These are phyloP conservation scores for Glossosoma conforme DNA, from an alignment of 1,140 invertebrate species.

Conservation along the genomic window DNA sequence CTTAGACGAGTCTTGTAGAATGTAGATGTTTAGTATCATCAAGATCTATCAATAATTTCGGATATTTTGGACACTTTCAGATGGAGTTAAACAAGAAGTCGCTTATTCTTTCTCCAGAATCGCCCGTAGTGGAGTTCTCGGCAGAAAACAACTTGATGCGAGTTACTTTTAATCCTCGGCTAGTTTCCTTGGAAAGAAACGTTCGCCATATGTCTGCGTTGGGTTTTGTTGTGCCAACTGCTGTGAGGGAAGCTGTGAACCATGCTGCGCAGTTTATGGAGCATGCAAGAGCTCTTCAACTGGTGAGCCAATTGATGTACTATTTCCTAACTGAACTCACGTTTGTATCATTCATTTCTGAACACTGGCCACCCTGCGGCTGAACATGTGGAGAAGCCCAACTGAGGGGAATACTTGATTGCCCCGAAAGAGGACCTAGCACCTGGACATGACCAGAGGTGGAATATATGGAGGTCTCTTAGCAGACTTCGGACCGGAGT, in stretches of 20 bases:
- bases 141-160: slow-evolving; percentile 43
- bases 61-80: slow-evolving; percentile 38
- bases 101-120: slow-evolving; percentile 48
- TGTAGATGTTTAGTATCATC: neutral
- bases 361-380: no score
- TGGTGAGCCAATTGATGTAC: slow-evolving; percentile 55
- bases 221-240: slow-evolving; percentile 71
- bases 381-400: no score
- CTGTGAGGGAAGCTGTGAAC: slow-evolving; percentile 62
- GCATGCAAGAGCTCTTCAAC: slow-evolving; percentile 78
- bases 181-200: slow-evolving; percentile 70
- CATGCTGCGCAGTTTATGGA: slow-evolving; percentile 71
- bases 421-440: no score
- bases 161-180: slow-evolving; percentile 40
- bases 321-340: no score
- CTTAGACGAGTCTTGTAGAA: neutral
- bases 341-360: no score
- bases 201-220: slow-evolving; percentile 70
- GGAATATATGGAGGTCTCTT: no score
- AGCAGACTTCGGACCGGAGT: no score
- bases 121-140: slow-evolving; percentile 54
- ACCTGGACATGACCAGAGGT: no score
- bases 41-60: neutral
- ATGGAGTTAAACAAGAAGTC: slow-evolving; percentile 47
- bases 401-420: no score